Percentiles rank a stretch among this genome's conserved stretches.
Conservation (phyloP, 2,113 vertebrate species). For the Eptesicus fuscus region DNA sequence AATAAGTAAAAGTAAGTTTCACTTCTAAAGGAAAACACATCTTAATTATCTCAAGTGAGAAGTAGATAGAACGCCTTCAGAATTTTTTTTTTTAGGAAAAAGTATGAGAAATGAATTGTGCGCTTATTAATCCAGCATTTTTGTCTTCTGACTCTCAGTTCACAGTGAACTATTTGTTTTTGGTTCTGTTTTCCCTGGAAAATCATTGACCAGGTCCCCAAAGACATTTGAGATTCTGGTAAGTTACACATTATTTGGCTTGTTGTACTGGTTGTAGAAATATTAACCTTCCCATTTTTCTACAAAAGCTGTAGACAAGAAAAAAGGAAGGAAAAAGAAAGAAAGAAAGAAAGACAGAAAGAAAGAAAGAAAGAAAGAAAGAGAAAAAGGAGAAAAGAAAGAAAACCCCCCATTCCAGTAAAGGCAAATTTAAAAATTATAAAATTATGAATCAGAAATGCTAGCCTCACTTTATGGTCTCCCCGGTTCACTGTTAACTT, state of each 20-base stretch:
- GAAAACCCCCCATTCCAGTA: background rate
- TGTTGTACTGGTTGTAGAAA: background rate
- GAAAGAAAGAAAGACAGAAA: background rate
- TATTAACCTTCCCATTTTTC: background rate
- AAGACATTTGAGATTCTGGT: constrained; percentile 14
- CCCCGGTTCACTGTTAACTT: background rate
- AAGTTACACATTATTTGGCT: constrained; percentile 40
- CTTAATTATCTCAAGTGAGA: background rate
- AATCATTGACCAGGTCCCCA: constrained; percentile 21
- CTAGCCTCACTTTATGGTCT: background rate
- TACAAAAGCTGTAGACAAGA: background rate
- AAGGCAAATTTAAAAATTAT: background rate
- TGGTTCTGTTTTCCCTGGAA: background rate
- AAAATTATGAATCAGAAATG: background rate
- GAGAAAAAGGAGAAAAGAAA: background rate
- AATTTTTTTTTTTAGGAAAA: background rate
- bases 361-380: background rate
- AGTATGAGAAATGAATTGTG: background rate
- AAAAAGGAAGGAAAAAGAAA: background rate
- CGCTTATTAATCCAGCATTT: background rate
- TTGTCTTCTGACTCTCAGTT: background rate
- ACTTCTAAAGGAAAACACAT: background rate
- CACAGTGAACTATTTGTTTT: constrained; percentile 4
- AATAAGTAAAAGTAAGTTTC: background rate
- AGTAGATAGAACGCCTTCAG: background rate